Evolutionary conservation across 1,140 invertebrate genomes (phyloP).

Genomic region (Calycopis cecrops): DNA sequence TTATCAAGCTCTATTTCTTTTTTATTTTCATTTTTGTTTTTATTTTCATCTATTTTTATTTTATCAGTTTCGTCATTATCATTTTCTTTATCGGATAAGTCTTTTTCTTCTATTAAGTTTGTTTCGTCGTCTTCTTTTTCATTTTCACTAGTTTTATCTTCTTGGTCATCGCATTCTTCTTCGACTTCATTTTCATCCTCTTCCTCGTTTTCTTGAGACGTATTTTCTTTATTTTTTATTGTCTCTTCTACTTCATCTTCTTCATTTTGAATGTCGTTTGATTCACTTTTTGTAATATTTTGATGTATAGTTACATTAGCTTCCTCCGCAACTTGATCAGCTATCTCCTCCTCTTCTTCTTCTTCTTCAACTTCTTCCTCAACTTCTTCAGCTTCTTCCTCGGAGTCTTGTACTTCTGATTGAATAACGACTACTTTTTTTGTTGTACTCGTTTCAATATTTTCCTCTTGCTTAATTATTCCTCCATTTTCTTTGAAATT

Average conservation of each 20-base stretch:
- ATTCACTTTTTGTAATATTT: constrained; percentile 29
- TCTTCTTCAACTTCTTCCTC: constrained; percentile 31
- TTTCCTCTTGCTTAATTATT: constrained; percentile 33
- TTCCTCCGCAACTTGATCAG: constrained; percentile 27
- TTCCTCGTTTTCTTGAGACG: constrained; percentile 27
- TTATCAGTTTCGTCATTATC: constrained; percentile 26
- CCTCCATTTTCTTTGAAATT: constrained; percentile 23
- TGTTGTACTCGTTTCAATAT: constrained; percentile 31
- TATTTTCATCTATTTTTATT: constrained; percentile 18
- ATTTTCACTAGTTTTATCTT: constrained; percentile 25
- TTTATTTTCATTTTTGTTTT: constrained; percentile 34
- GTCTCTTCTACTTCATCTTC: constrained; percentile 30
- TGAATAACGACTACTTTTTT: constrained; percentile 36
- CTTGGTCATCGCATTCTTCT: constrained; percentile 27
- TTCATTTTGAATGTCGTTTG: constrained; percentile 28
- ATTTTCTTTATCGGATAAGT: constrained; percentile 26
- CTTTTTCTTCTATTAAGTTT: constrained; percentile 24
- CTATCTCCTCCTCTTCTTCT: constrained; percentile 28
- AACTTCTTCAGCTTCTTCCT: constrained; percentile 40
- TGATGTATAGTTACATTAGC: constrained; percentile 23
- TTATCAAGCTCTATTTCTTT: constrained; percentile 28
- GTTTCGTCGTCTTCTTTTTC: constrained; percentile 26
- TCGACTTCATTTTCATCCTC: constrained; percentile 33
- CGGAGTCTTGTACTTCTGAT: constrained; percentile 32
- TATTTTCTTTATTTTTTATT: constrained; percentile 21